Conservation (phyloP, 2,113 vertebrate species). For the Corythornis cristatus region DNA sequence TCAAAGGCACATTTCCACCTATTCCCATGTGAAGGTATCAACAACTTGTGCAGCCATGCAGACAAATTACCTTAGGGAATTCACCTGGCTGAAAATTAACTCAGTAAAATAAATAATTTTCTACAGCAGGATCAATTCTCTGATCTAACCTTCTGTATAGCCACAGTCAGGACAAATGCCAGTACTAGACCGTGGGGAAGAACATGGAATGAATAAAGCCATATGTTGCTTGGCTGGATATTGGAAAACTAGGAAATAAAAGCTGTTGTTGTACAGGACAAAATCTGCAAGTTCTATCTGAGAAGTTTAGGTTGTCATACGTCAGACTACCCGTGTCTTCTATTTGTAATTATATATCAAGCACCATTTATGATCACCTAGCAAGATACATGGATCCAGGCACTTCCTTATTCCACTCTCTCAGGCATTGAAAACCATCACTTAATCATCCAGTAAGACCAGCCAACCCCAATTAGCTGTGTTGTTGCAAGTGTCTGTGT, state of each 20-base stretch:
- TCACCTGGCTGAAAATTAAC: background rate
- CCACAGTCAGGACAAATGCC: background rate
- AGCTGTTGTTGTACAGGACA: background rate
- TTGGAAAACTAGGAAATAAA: background rate
- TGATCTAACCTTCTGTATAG: background rate
- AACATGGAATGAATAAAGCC: background rate
- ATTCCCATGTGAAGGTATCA: background rate
- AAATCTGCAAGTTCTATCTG: background rate
- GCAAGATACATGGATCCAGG: background rate
- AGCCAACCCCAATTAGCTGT: background rate
- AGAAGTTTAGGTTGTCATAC: background rate
- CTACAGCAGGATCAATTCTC: background rate
- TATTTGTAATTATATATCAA: background rate
- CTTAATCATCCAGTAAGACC: background rate
- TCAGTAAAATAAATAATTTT: background rate
- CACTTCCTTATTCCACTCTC: background rate
- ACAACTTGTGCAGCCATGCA: accelerated
- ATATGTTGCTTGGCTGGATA: background rate
- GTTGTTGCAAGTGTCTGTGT: background rate
- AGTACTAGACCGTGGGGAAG: background rate
- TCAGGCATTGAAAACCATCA: background rate
- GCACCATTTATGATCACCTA: background rate
- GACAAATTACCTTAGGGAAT: background rate
- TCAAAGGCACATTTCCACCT: background rate
- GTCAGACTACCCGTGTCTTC: background rate